Evolutionary conservation across 2,113 vertebrate species (phyloP), one percentile per base, ranked within the genome.

Genomic region (Neogobius melanostomus): DNA sequence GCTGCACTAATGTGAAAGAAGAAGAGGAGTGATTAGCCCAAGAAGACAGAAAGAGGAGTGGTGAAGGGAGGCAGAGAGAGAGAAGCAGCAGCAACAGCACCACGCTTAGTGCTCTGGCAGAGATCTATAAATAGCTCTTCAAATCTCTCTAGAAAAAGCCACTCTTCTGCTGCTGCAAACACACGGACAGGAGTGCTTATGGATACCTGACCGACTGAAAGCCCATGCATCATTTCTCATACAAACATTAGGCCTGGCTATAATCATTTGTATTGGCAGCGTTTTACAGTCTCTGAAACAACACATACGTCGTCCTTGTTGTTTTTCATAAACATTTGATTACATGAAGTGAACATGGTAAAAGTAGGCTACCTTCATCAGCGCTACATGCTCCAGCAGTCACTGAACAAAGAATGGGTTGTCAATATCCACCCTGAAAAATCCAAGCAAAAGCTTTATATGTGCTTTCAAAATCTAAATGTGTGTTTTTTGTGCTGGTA

Each of bases 91-190:
- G 89, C 88, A 88, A 80, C 84, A 88, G 83, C 90, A 91, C 87
- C 88, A 88, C 64, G 86, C 84, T 88, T 77, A 76, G 87, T 89
- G 88, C 91, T 88, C 88, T 88, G 87, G 89, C 91, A 92, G 87
- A 87, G 85, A 81, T 82, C 91, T 94, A 94, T 90, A 93, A 93
- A 94, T 94, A 94, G 92, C 90, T 82, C 88, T 90, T 93, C 86
- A 91, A 92, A 91, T 92, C 93, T 92, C 91, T 85, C 87, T 89
- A 88, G 88, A 86, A 91, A 90, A 91, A 89, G 82, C 64, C 88
- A 88, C 86, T 88, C 81, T 88, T 87, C 89, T 88, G 84, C 89
- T 88, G 88, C 89, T 90, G 90, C 87, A 92, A 88, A 91, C 79
- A 81, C 88, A 88, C 77, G 85, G 72, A 83, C 82, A 80, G 76